Base-by-base conservation (phyloP, 2,113 vertebrate genomes). In the Regulus satrapa region DNA sequence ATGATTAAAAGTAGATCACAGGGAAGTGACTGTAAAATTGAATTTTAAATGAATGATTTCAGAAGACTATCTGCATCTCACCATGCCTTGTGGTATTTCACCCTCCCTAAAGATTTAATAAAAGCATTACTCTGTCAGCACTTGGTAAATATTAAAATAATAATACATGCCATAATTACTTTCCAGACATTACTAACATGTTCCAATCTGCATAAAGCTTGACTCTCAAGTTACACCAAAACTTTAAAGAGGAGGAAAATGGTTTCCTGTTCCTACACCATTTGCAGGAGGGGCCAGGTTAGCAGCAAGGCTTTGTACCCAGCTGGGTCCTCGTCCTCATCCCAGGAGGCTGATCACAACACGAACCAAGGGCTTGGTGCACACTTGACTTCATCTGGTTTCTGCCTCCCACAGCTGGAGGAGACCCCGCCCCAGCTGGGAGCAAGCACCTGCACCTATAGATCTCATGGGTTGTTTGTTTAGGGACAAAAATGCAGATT, bases 61-160 rank as follows among this genome's bases (percentile, higher is more conserved):
- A 72, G 79, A 84, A 82, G 79, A 73, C 85, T 92, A 51, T 78
- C 86, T 89, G 85, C 78, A 68, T 94, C 78, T 81, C 81, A 36
- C 75, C 49, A 17, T 85, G 73, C 68, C 45, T 82, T 63, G 76
- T 79, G 78, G 92, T 81, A 63, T 91, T 96, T 96, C 59, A 89
- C 40, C 71, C 77, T 85, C 75, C 73, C 79, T 71, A 31, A 74
- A 89, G 92, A 87, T 95, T 97, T 96, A 91, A 32, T 95, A 73
- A 85, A 88, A 69, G 59, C 76, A 92, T 79, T 87, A 87, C 76
- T 67, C 88, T 80, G 80, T 95, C 92, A 93, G 93, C 94, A 95
- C 90, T 94, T 77, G 64, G 81, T 94, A 96, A 96, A 95, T 85
- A 96, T 94, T 94, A 95, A 94, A 93, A 92, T 68, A 94, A 96